These are phyloP conservation scores for Anaspis maculata DNA, from an alignment of 2,888 invertebrate species.

Conservation along the genomic window DNA sequence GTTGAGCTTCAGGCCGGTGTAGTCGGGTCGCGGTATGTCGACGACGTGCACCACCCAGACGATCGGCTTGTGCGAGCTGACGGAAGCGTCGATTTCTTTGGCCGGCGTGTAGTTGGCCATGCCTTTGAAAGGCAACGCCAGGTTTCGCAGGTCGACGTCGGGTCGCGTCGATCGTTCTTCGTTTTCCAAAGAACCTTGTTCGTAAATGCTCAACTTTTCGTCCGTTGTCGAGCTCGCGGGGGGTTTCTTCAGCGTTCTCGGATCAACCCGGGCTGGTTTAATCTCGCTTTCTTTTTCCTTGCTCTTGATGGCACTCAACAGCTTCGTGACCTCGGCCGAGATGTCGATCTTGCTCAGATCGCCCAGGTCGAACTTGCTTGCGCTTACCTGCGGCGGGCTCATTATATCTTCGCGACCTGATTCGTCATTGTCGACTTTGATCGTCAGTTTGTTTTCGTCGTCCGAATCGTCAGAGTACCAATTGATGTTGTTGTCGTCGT, in stretches of 20 bases:
- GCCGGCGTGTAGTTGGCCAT: slow-evolving; percentile 74
- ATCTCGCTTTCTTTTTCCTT: slow-evolving; percentile 5
- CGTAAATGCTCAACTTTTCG: slow-evolving; percentile 47
- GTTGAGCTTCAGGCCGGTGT: slow-evolving; percentile 62
- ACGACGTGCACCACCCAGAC: slow-evolving; percentile 53
- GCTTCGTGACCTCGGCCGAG: slow-evolving; percentile 62
- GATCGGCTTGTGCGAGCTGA: slow-evolving; percentile 69
- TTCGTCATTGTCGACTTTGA: slow-evolving; percentile 38
- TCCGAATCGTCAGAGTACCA: slow-evolving; percentile 74
- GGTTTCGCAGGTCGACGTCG: slow-evolving; percentile 66
- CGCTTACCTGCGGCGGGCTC: slow-evolving; percentile 40
- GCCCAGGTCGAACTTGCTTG: slow-evolving; percentile 55
- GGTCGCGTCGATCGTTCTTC: slow-evolving; percentile 26
- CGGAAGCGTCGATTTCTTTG: slow-evolving; percentile 77
- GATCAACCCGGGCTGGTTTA: slow-evolving; percentile 8
- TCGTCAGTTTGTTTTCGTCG: slow-evolving; percentile 33
- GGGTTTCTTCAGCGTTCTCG: slow-evolving; percentile 1
- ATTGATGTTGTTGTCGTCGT: slow-evolving; percentile 40
- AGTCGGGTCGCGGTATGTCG: slow-evolving; percentile 66
- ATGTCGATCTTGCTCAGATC: slow-evolving; percentile 68
- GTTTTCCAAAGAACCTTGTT: slow-evolving; percentile 53
- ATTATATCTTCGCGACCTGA: slow-evolving; percentile 27
- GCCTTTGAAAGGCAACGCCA: slow-evolving; percentile 69
- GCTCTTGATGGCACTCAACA: slow-evolving; percentile 51
- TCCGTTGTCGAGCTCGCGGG: slow-evolving; percentile 26